Evolutionary conservation across 2,888 invertebrate species (phyloP).

Genomic region (Meloe dianella): DNA sequence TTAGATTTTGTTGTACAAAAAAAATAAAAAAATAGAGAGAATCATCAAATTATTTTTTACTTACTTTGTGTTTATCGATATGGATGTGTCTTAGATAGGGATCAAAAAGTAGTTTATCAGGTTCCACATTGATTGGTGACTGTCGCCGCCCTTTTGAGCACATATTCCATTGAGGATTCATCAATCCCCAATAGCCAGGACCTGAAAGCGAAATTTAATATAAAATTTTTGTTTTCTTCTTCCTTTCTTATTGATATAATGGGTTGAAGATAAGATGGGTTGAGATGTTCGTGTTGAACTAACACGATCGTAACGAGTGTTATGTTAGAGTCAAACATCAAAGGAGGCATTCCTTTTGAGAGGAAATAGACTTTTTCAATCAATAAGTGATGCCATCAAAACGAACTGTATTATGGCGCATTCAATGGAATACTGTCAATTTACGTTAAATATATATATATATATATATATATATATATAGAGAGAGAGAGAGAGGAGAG

Average conservation of each 20-base stretch:
- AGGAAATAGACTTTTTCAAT: conserved; percentile 53
- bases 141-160: conserved; percentile 96
- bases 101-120: conserved; percentile 92
- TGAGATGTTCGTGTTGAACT: conserved; percentile 37
- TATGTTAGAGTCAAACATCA: conserved; percentile 45
- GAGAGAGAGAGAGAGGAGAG: conserved; percentile 13
- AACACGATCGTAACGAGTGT: conserved; percentile 45
- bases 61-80: conserved; percentile 93
- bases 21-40: too few species aligned
- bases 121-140: conserved; percentile 97
- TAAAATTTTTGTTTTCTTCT: neutral
- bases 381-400: conserved; percentile 46
- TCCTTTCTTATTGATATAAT: neutral
- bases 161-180: conserved; percentile 98
- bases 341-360: conserved; percentile 47
- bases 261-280: conserved; percentile 31
- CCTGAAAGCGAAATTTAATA: conserved; percentile 67
- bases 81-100: conserved; percentile 90
- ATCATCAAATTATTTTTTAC: conserved; percentile 41
- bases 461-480: too few species aligned
- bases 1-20: too few species aligned
- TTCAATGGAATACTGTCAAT: conserved; percentile 32
- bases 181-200: conserved; percentile 97
- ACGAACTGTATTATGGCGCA: conserved; percentile 35
- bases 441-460: too few species aligned